Base-by-base conservation (phyloP, 2,797 vertebrate species). In the Syngnathus acus region DNA sequence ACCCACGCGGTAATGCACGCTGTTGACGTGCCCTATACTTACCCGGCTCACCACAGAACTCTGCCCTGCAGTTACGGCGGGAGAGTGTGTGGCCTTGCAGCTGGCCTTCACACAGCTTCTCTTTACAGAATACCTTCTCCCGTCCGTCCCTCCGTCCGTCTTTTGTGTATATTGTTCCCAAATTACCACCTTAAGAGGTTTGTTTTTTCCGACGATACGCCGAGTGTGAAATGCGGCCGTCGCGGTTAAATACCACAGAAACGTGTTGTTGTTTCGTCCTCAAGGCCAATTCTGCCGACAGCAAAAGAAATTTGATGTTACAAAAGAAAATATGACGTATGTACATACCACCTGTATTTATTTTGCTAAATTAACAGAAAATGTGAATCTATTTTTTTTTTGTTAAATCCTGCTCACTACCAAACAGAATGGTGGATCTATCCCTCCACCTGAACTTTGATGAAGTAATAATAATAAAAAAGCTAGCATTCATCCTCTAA, bases 21-120 rank as follows among this genome's bases (percentile, higher is more conserved):
- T 70, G 72, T 72, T 67, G 83, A 69, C n/a, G 65, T 76, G 82
- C 79, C 86, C 86, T 89, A 82, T 89, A 90, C 83, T 90, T 89
- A 89, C 81, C 70, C 85, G 71, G 84, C 79, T 78, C 59, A 64
- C 89, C 86, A 2, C 88, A 87, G 74, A 80, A 73, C 82, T 85
- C 81, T 86, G 81, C 83, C 82, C 87, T 88, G 82, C 85, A 89
- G 81, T 88, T 87, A 86, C 19, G 65, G 69, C 69, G 5, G 66
- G 62, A 75, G 72, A 73, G 10, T 70, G 70, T 65, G 74, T 17
- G 60, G 42, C 80, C 77, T 63, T 65, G 67, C 62, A 65, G 73
- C 73, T 48, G 78, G 72, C 77, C 73, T 79, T 84, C 69, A 68
- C 79, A 76, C 84, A 80, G 67, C 76, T 74, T 50, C 63, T 47